Percentiles rank a stretch among this genome's conserved stretches.
Conservation (phyloP, 2,888 invertebrate species). For the Ectobius pallidus region DNA sequence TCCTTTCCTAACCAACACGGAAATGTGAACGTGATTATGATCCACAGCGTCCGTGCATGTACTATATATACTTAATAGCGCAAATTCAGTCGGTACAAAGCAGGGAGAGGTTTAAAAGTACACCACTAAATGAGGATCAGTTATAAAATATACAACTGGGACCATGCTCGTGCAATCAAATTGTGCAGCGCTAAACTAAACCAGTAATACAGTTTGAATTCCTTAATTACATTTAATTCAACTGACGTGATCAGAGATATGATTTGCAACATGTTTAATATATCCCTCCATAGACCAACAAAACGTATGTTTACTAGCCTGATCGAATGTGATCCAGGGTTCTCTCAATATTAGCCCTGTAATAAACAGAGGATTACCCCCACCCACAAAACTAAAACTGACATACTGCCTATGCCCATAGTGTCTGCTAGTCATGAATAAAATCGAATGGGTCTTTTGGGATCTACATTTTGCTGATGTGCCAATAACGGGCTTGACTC, state of each 20-base stretch:
- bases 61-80: too few relatives aligned
- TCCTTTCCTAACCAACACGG: too few relatives aligned
- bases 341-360: background rate
- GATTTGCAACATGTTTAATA: background rate
- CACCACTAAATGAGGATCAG: too few relatives aligned
- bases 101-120: too few relatives aligned
- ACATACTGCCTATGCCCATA: background rate
- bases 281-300: background rate
- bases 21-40: too few relatives aligned
- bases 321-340: background rate
- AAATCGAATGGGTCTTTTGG: background rate
- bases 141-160: too few relatives aligned
- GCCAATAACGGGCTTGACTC: constrained; percentile 11
- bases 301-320: background rate
- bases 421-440: background rate
- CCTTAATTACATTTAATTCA: constrained; percentile 15
- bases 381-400: background rate
- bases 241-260: background rate
- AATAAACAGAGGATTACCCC: constrained; percentile 1
- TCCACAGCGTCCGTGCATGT: too few relatives aligned
- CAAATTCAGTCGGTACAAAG: too few relatives aligned
- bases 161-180: background rate
- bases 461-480: constrained; percentile 1
- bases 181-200: background rate
- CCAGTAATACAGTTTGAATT: background rate